phyloP scores from a whole-genome alignment of 2,113 vertebrate species.

The Clarias magur region DNA sequence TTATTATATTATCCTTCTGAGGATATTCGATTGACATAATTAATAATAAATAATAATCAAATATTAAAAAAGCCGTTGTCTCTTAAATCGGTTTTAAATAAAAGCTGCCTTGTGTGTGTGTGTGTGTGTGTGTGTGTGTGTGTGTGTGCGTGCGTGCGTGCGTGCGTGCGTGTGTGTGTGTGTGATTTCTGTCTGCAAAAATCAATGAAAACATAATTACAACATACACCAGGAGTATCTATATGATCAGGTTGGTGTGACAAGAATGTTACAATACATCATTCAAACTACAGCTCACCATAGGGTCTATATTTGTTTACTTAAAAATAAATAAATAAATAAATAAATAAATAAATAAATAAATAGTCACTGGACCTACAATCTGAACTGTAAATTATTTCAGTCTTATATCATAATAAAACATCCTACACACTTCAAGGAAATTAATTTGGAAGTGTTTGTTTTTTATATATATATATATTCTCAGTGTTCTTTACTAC shows the following conservation, averaged over 20 bases:
- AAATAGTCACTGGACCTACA: background rate
- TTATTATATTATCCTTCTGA: background rate
- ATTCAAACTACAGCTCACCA: background rate
- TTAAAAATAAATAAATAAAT: background rate
- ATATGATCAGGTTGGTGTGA: background rate
- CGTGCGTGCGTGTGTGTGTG: no score
- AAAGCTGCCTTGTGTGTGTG: background rate
- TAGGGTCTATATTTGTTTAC: background rate
- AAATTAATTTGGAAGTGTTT: background rate
- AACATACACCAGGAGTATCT: background rate
- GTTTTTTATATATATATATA: no score
- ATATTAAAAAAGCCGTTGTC: background rate
- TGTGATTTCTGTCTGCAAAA: background rate
- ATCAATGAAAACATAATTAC: background rate
- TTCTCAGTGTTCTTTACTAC: background rate
- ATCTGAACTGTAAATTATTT: background rate
- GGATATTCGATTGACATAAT: background rate
- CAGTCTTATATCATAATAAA: background rate
- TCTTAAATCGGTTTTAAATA: background rate
- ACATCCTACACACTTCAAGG: background rate
- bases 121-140: no score
- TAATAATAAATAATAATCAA: background rate
- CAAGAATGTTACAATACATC: background rate
- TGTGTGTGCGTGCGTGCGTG: background rate
- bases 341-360: no score